A percentile compares a stretch with the other conserved stretches of the same genome.
phyloP scores from a whole-genome alignment of 2,797 vertebrate species.

The Xenops minutus region DNA sequence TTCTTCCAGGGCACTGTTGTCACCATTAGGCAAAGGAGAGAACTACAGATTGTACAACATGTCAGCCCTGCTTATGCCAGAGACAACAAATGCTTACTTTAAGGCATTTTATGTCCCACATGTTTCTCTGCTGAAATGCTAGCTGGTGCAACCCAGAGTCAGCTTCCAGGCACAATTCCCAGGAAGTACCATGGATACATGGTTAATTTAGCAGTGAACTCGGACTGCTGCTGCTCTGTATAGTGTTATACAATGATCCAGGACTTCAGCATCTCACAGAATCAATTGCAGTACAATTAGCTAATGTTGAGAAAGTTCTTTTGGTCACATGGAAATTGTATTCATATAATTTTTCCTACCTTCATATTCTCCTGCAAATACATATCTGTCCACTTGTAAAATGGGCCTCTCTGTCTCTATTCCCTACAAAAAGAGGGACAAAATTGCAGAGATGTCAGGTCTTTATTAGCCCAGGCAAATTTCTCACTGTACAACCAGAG shows the following conservation, averaged over 20 bases:
- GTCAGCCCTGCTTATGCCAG: background rate
- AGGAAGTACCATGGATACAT: background rate
- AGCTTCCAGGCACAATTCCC: background rate
- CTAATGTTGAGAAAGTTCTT: background rate
- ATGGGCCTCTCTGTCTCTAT: conserved; percentile 92
- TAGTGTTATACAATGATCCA: background rate
- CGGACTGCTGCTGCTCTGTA: background rate
- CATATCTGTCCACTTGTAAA: conserved; percentile 91
- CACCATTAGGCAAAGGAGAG: background rate
- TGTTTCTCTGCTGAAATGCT: background rate
- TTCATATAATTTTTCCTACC: conserved; percentile 71
- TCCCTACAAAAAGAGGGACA: conserved; percentile 76
- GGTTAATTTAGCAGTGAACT: background rate
- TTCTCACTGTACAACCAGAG: background rate
- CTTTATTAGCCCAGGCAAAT: background rate
- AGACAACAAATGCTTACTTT: background rate
- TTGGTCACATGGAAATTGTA: background rate
- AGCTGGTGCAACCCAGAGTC: background rate
- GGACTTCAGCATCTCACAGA: background rate
- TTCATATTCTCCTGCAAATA: conserved; percentile 96
- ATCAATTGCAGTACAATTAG: background rate
- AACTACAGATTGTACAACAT: accelerated
- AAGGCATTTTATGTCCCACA: background rate
- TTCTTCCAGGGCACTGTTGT: background rate
- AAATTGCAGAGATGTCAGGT: background rate